Conservation (phyloP, 2,113 vertebrate species). For the Cinclus cinclus region DNA sequence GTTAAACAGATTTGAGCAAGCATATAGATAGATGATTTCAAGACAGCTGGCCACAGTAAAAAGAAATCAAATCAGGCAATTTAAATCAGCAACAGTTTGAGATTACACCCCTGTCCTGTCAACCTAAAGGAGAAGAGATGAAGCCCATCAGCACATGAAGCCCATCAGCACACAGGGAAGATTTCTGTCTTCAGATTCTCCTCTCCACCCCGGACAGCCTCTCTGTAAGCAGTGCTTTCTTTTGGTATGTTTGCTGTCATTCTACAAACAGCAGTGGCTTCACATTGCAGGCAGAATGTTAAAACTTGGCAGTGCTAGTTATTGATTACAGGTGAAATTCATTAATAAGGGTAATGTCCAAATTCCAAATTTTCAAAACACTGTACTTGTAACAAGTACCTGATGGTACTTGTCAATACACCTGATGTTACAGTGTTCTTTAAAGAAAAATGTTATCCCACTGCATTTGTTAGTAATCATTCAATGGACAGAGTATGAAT, state of each 20-base stretch:
- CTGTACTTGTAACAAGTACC: neutral
- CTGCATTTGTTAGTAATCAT: neutral
- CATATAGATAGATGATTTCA: neutral
- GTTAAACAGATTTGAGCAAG: neutral
- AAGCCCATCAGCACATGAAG: neutral
- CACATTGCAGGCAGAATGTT: neutral
- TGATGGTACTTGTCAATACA: neutral
- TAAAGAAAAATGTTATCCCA: neutral
- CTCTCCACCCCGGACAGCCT: neutral
- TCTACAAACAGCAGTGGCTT: neutral
- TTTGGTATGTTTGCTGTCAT: neutral
- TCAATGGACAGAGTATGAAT: neutral
- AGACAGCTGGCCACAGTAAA: neutral
- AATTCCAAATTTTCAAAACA: neutral
- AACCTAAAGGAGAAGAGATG: neutral
- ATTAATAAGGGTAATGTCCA: neutral
- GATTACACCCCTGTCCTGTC: neutral
- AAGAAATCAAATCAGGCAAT: neutral
- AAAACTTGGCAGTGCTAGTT: neutral
- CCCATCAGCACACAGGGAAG: neutral
- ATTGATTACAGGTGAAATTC: neutral
- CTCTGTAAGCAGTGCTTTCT: constrained; percentile 52
- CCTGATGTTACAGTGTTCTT: neutral
- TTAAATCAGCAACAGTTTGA: neutral
- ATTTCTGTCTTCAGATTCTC: neutral